Conservation (phyloP, 2,888 invertebrate species). For the Calameuta pallipes region DNA sequence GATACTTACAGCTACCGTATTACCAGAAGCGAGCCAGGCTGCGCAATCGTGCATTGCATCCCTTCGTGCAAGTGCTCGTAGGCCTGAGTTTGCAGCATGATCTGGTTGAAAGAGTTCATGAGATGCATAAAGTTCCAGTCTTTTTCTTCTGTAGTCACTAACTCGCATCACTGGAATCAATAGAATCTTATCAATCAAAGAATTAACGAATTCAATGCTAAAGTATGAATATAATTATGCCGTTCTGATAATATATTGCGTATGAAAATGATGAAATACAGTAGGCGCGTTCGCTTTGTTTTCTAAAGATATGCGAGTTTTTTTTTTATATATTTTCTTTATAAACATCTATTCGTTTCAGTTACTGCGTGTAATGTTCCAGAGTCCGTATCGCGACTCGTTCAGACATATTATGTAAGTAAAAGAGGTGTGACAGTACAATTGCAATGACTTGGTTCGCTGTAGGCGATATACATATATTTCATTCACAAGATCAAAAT, state of each 20-base stretch:
- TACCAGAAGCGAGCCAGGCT: conserved; percentile 80
- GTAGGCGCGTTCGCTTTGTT: background rate
- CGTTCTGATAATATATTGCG: background rate
- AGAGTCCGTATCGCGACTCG: background rate
- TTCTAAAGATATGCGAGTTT: background rate
- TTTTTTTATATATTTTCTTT: background rate
- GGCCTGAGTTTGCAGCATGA: conserved; percentile 83
- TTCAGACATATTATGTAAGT: background rate
- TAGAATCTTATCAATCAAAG: background rate
- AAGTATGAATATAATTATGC: background rate
- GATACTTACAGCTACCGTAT: conserved; percentile 82
- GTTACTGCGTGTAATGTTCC: background rate
- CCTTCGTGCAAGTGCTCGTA: conserved; percentile 84
- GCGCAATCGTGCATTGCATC: conserved; percentile 90
- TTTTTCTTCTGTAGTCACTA: conserved; percentile 88
- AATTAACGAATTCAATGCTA: background rate
- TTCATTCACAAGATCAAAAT: background rate
- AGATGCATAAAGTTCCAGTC: conserved; percentile 83
- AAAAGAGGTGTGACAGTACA: background rate
- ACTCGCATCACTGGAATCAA: conserved; percentile 86
- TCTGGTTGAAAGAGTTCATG: conserved; percentile 91
- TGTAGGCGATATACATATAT: background rate
- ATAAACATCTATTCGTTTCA: background rate
- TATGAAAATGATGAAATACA: background rate
- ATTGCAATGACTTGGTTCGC: background rate